Percentiles rank a stretch among this genome's conserved stretches.
Conservation (phyloP, 2,888 invertebrate species). For the Cetonia aurata region DNA sequence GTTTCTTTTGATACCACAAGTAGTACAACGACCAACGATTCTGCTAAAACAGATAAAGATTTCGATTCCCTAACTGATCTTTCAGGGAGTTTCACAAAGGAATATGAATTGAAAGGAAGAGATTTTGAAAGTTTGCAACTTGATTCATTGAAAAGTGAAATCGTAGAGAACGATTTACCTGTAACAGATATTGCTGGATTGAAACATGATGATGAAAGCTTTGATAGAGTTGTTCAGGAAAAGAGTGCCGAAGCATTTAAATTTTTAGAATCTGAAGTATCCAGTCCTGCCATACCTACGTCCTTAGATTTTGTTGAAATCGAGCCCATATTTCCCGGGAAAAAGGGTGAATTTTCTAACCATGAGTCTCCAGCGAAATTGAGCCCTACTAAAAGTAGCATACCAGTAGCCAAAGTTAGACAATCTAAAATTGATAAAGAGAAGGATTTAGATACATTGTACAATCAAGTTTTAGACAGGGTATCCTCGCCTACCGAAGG, state of each 20-base stretch:
- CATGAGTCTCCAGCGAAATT: conserved; percentile 43
- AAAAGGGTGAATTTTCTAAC: conserved; percentile 49
- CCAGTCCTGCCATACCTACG: conserved; percentile 53
- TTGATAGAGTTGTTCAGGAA: conserved; percentile 53
- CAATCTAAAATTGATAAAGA: conserved; percentile 57
- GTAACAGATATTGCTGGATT: neutral
- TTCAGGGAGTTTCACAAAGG: conserved; percentile 23
- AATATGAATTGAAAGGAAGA: conserved; percentile 17
- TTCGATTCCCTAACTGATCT: conserved; percentile 61
- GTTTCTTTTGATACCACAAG: conserved; percentile 32
- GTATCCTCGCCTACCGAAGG: conserved; percentile 57
- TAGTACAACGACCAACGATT: conserved; percentile 52
- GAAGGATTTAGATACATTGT: conserved; percentile 56
- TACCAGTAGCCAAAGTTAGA: conserved; percentile 60
- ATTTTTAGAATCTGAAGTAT: conserved; percentile 64
- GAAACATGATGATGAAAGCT: conserved; percentile 53
- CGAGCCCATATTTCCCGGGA: conserved; percentile 40
- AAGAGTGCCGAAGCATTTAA: conserved; percentile 65
- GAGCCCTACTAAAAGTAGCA: conserved; percentile 54
- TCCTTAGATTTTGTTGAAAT: conserved; percentile 41
- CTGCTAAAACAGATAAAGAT: conserved; percentile 54
- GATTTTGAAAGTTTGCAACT: conserved; percentile 30
- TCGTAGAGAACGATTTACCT: conserved; percentile 17
- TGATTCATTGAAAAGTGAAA: conserved; percentile 21
- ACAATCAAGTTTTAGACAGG: conserved; percentile 51